Conservation (phyloP, 2,888 invertebrate species). For the Drosophila conformis region DNA sequence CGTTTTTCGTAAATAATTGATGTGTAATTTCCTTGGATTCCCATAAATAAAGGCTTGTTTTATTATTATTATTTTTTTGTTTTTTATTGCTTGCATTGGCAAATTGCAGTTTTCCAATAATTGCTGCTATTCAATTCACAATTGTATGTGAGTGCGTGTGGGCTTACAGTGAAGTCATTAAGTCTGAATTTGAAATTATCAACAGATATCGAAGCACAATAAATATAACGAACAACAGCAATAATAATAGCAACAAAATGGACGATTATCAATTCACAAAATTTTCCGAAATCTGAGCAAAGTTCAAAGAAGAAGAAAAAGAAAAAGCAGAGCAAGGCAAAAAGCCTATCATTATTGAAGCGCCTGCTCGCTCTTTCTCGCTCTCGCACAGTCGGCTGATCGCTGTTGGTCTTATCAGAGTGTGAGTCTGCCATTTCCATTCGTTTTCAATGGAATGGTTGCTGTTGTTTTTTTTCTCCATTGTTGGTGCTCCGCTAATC, state of each 20-base stretch:
- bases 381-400: constrained; percentile 8
- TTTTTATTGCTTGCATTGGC: background rate
- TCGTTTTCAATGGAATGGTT: constrained; percentile 1
- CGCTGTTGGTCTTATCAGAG: constrained; percentile 41
- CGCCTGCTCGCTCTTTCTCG: constrained; percentile 1
- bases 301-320: constrained; percentile 22
- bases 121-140: constrained; percentile 19
- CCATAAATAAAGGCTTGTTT: background rate
- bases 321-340: background rate
- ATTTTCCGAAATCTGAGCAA: constrained; percentile 47
- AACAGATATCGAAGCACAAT: constrained; percentile 32
- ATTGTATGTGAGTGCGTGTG: constrained; percentile 6
- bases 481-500: constrained; percentile 53
- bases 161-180: constrained; percentile 13
- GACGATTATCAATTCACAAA: constrained; percentile 49
- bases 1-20: background rate
- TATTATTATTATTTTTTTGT: background rate
- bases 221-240: constrained; percentile 10
- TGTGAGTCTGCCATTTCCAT: constrained; percentile 42
- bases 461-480: constrained; percentile 33
- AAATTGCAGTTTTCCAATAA: constrained; percentile 16
- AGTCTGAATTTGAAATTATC: constrained; percentile 25
- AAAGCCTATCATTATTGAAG: constrained; percentile 15
- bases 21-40: background rate
- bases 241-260: constrained; percentile 14